Evolutionary conservation across 2,888 invertebrate genomes (phyloP).

Genomic region (Scaptomyza polygonia): DNA sequence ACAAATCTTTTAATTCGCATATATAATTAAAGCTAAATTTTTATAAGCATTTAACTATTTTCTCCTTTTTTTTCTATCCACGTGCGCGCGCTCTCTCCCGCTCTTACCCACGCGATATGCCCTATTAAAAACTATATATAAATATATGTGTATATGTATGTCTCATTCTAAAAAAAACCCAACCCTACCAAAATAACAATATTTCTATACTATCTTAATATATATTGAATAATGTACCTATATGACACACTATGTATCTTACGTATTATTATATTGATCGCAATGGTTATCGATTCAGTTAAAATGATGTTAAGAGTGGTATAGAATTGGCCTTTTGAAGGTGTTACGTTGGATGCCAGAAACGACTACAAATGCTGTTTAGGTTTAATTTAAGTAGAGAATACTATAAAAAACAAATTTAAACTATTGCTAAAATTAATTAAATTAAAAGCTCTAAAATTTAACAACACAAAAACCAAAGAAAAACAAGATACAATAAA

Average conservation of each 20-base stretch:
- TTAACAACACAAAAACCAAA: constrained; percentile 45
- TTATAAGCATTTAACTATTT: constrained; percentile 72
- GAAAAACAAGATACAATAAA: constrained; percentile 23
- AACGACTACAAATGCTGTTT: constrained; percentile 85
- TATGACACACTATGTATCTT: constrained; percentile 1
- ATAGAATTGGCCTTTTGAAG: constrained; percentile 84
- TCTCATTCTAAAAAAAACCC: constrained; percentile 30
- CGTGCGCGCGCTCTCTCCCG: constrained; percentile 67
- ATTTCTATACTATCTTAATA: constrained; percentile 1
- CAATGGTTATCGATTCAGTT: constrained; percentile 52
- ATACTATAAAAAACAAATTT: constrained; percentile 72
- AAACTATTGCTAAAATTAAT: constrained; percentile 71
- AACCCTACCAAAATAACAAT: neutral
- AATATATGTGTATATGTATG: constrained; percentile 40
- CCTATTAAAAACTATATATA: constrained; percentile 34
- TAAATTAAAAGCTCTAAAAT: constrained; percentile 52
- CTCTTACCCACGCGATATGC: constrained; percentile 54
- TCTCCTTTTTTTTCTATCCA: constrained; percentile 76
- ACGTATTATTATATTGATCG: constrained; percentile 7
- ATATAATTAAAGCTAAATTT: constrained; percentile 45
- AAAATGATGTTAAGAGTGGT: constrained; percentile 84
- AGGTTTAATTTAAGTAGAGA: constrained; percentile 81
- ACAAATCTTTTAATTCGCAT: constrained; percentile 32
- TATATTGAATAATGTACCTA: constrained; percentile 10
- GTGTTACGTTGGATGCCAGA: constrained; percentile 85